phyloP scores from a whole-genome alignment of 2,797 vertebrate genomes.

The Fratercula arctica region DNA sequence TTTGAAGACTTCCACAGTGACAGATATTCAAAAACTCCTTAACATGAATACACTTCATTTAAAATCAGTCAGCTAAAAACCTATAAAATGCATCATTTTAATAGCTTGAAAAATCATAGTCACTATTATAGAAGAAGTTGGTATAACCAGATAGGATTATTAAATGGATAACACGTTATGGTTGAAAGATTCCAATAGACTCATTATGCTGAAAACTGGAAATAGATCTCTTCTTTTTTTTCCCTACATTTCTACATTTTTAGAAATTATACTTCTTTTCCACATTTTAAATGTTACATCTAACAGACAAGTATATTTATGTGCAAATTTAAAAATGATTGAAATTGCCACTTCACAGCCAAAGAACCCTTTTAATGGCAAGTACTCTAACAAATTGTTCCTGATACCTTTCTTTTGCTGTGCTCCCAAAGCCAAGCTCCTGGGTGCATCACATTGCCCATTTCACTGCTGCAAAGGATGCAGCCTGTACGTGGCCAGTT shows the following conservation, averaged over 20 bases:
- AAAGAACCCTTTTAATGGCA: not conserved
- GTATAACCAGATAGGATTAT: slow-evolving; percentile 15
- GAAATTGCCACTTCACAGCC: not conserved
- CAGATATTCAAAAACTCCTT: slow-evolving; percentile 23
- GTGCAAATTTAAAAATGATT: not conserved
- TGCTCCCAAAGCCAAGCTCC: not conserved
- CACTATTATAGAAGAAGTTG: not conserved
- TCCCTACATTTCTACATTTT: not conserved
- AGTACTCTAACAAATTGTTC: not conserved
- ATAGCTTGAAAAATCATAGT: slow-evolving; percentile 34
- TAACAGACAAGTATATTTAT: slow-evolving; percentile 10
- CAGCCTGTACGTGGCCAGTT: accelerated
- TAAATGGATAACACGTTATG: slow-evolving; percentile 14
- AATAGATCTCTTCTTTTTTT: not conserved
- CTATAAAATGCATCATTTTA: slow-evolving; percentile 38
- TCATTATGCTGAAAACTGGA: slow-evolving; percentile 25
- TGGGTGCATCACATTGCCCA: not conserved
- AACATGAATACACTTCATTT: slow-evolving; percentile 1
- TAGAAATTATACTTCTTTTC: not conserved
- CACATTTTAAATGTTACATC: not conserved
- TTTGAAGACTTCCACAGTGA: slow-evolving; percentile 21
- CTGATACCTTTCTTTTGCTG: accelerated
- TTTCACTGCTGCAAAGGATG: not conserved
- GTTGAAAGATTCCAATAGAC: slow-evolving; percentile 16
- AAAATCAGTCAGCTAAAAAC: slow-evolving; percentile 42